A percentile compares a stretch with the other conserved stretches of the same genome.
Conservation (phyloP, 2,888 invertebrate species). For the Pollenia angustigena region DNA sequence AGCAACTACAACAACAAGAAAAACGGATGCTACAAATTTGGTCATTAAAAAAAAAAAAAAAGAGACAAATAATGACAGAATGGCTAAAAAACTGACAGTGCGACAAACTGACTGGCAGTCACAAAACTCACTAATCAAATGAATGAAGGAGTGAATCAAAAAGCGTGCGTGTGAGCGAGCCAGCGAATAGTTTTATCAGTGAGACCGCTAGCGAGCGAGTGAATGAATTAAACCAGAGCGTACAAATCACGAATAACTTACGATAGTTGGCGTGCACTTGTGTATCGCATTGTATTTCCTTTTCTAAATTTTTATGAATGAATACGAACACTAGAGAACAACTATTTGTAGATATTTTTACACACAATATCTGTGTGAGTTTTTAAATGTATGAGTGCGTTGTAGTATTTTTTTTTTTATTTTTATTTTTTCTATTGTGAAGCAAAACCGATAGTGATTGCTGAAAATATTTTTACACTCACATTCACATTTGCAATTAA, state of each 20-base stretch:
- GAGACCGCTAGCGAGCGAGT: neutral
- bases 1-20: conserved; percentile 24
- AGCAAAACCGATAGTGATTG: conserved; percentile 29
- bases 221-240: neutral
- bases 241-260: neutral
- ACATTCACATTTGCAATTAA: conserved; percentile 1
- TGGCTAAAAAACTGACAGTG: conserved; percentile 5
- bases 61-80: conserved; percentile 1
- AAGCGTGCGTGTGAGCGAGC: neutral
- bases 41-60: conserved; percentile 51
- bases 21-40: conserved; percentile 69
- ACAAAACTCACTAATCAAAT: neutral
- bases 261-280: conserved; percentile 39
- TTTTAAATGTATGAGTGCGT: neutral
- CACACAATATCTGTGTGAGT: neutral
- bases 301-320: conserved; percentile 67
- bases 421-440: conserved; percentile 15
- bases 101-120: conserved; percentile 23
- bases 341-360: conserved; percentile 11
- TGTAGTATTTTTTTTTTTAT: conserved; percentile 31
- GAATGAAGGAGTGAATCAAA: neutral
- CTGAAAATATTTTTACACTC: neutral
- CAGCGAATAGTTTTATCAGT: neutral
- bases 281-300: conserved; percentile 62
- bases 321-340: neutral